Base-by-base conservation (phyloP, 2,797 vertebrate species). In the Acestrorhynchus altus region DNA sequence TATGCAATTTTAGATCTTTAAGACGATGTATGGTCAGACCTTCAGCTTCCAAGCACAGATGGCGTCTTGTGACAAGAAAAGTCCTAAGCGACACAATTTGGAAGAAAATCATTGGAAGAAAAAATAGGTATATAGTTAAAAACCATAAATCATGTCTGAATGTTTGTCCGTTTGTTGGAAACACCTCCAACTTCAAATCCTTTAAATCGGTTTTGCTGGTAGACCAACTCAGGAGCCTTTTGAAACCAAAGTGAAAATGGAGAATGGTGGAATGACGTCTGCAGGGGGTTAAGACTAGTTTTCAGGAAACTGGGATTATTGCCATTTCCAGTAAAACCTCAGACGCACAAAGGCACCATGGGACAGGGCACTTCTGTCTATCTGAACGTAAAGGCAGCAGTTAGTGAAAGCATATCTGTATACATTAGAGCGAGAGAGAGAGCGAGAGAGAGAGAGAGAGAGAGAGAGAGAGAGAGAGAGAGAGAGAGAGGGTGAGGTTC, bases 401-500 rank as follows among this genome's bases (percentile, higher is more conserved):
- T 74, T 76, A 70, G 65, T 70, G 63, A 74, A 74, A 20, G 70
- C 40, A 77, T 49, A 78, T 80, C 74, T 78, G 54, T 47, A 74
- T 74, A 31, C 67, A 74, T 51, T 51, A 56, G 28, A 80, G 75
- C 76, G 56, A 44, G 77, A 69, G 60, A 18, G 69, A 74, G 56
- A 57, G 72, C 80, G 76, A 54, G 89, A 91, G 92, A 42, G 78
- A 69, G 51, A n/a, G 71, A 74, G 59, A 60, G 73, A 82, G 76
- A 56, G 89, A 70, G 65, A 54, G 24, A 65, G 88, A 83, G 76
- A 59, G 81, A 74, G 51, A 46, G 76, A 67, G 54, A 16, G 72
- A 73, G 52, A 49, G 74, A 83, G 76, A 52, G 89, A 91, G 92
- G 93, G 92, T 83, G 91, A 91, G 91, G 92, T 89, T 90, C 91